Percentiles rank a stretch among this genome's conserved stretches.
Evolutionary conservation across 2,888 invertebrate species (phyloP).

Genomic region (Chymomyza caudatula): DNA sequence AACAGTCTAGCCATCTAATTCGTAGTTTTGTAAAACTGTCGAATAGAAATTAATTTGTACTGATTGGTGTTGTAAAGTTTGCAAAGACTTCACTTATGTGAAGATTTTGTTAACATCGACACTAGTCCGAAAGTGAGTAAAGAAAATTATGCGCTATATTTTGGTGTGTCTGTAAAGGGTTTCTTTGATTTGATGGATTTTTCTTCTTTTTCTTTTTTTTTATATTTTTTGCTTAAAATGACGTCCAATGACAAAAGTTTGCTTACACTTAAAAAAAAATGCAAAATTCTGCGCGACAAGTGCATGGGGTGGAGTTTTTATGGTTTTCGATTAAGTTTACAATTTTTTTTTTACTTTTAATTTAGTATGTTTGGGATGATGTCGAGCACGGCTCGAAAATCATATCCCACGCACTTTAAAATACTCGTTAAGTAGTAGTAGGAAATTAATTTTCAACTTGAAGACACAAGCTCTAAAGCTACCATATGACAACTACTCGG

Average conservation of each 20-base stretch:
- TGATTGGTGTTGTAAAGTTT: conserved; percentile 53
- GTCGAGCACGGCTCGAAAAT: conserved; percentile 54
- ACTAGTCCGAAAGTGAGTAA: conserved; percentile 41
- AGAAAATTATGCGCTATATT: conserved; percentile 33
- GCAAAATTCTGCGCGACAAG: conserved; percentile 75
- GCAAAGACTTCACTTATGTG: conserved; percentile 11
- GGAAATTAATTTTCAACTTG: conserved; percentile 46
- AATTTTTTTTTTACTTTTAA: not conserved
- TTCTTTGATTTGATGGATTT: conserved; percentile 13
- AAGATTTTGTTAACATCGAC: not conserved
- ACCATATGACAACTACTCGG: conserved; percentile 67
- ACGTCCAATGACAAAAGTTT: conserved; percentile 3
- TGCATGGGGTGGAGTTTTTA: conserved; percentile 22
- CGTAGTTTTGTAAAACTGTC: conserved; percentile 17
- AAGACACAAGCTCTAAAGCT: conserved; percentile 69
- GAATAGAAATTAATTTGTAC: conserved; percentile 68
- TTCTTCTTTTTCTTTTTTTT: conserved; percentile 18
- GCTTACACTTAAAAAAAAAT: conserved; percentile 73
- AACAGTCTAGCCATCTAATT: not conserved
- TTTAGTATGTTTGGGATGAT: conserved; percentile 32
- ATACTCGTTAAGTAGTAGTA: conserved; percentile 43
- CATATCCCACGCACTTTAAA: conserved; percentile 29
- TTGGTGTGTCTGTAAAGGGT: conserved; percentile 26
- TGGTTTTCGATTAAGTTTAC: not conserved
- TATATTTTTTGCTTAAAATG: conserved; percentile 1